These are phyloP conservation scores for Bibio marci DNA, from an alignment of 2,888 invertebrate genomes.

Conservation along the genomic window DNA sequence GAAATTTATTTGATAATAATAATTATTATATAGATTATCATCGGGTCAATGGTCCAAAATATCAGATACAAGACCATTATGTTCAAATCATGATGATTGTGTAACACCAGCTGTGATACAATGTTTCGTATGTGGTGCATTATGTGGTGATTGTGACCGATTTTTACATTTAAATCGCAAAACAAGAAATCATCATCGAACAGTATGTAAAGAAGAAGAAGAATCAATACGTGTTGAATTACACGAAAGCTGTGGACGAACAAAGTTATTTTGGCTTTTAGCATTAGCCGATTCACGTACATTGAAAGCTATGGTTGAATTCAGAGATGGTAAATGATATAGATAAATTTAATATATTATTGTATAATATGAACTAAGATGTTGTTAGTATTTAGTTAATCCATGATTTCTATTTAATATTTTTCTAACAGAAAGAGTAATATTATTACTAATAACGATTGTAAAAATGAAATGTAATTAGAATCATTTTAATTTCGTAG, in stretches of 20 bases:
- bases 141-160: slow-evolving; percentile 92
- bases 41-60: slow-evolving; percentile 62
- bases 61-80: slow-evolving; percentile 52
- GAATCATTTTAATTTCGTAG: too few relatives aligned
- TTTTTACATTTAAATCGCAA: slow-evolving; percentile 83
- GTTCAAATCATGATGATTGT: slow-evolving; percentile 93
- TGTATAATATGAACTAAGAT: too few relatives aligned
- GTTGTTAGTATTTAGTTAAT: too few relatives aligned
- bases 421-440: too few relatives aligned
- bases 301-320: slow-evolving; percentile 78
- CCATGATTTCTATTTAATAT: too few relatives aligned
- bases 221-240: slow-evolving; percentile 91
- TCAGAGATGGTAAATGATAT: slow-evolving; percentile 56
- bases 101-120: slow-evolving; percentile 83
- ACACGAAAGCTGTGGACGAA: slow-evolving; percentile 92
- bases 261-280: slow-evolving; percentile 88
- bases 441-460: too few relatives aligned
- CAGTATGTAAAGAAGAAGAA: slow-evolving; percentile 80
- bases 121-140: slow-evolving; percentile 77
- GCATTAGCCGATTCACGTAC: slow-evolving; percentile 87
- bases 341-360: too few relatives aligned
- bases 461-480: too few relatives aligned
- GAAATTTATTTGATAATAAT: neutral
- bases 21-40: slow-evolving; percentile 32
- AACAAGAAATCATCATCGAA: slow-evolving; percentile 66